Percentiles rank a stretch among this genome's conserved stretches.
Evolutionary conservation across 2,113 vertebrate genomes (phyloP).

Genomic region (Megaleporinus macrocephalus): DNA sequence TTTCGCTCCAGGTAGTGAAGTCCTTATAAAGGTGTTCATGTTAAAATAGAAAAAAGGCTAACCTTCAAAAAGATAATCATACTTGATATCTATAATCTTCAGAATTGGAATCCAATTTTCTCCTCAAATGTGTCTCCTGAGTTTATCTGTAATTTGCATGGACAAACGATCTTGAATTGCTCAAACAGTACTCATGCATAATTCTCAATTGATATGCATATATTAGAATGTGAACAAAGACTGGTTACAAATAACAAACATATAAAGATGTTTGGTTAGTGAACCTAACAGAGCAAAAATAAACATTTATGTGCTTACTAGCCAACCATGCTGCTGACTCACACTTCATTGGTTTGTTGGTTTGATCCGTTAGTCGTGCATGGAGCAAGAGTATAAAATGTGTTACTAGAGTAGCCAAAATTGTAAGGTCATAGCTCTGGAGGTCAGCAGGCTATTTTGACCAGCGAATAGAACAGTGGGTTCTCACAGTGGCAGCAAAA

Average conservation of each 20-base stretch:
- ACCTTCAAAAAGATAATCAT: not conserved
- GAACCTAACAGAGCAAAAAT: not conserved
- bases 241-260: not conserved
- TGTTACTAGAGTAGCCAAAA: not conserved
- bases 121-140: no score
- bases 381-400: not conserved
- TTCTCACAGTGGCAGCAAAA: not conserved
- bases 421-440: not conserved
- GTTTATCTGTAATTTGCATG: not conserved
- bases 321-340: not conserved
- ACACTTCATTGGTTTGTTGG: not conserved
- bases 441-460: not conserved
- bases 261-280: not conserved
- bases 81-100: not conserved
- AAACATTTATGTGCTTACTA: not conserved
- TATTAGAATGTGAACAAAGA: not conserved
- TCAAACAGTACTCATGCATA: not conserved
- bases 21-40: not conserved
- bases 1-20: not conserved
- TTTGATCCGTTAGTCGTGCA: not conserved
- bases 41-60: not conserved
- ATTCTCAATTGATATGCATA: not conserved
- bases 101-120: not conserved
- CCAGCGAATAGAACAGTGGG: not conserved
- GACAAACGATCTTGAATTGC: not conserved